Conservation (phyloP, 1,140 invertebrate genomes). For the Babylonia areolata region DNA sequence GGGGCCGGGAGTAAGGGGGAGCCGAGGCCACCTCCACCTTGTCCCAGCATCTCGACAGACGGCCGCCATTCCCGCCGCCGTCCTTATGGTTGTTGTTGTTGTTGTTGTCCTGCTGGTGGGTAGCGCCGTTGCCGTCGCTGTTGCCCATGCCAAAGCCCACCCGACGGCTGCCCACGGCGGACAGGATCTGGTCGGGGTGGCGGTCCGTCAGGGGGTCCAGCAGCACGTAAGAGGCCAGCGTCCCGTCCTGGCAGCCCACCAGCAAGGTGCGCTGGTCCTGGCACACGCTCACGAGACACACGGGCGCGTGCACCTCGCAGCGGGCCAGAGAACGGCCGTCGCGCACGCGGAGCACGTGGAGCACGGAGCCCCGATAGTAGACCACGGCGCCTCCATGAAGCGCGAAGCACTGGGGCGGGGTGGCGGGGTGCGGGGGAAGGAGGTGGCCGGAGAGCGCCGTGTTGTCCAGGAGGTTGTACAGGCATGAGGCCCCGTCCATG, state of each 20-base stretch:
- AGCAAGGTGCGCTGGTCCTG: slow-evolving; percentile 69
- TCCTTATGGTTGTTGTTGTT: too few species aligned
- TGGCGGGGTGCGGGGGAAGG: slow-evolving; percentile 28
- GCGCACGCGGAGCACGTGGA: slow-evolving; percentile 59
- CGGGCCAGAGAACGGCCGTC: slow-evolving; percentile 61
- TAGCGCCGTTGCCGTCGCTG: slow-evolving; percentile 21
- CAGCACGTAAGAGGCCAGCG: slow-evolving; percentile 68
- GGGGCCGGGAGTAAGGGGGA: slow-evolving; percentile 60
- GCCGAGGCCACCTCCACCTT: slow-evolving; percentile 54
- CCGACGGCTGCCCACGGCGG: slow-evolving; percentile 54
- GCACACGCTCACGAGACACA: slow-evolving; percentile 61
- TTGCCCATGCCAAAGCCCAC: too few species aligned
- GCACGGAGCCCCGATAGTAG: slow-evolving; percentile 54
- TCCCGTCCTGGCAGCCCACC: slow-evolving; percentile 70
- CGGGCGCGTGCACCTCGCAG: slow-evolving; percentile 67
- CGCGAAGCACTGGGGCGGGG: slow-evolving; percentile 54
- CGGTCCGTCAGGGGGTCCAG: slow-evolving; percentile 59
- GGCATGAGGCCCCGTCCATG: slow-evolving; percentile 63
- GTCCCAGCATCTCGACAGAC: slow-evolving; percentile 64
- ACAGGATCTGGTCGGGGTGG: slow-evolving; percentile 48
- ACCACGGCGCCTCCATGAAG: slow-evolving; percentile 61
- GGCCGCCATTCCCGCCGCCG: background rate
- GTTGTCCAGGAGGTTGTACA: slow-evolving; percentile 62
- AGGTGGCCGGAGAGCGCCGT: slow-evolving; percentile 51
- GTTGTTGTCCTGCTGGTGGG: too few species aligned